Percentiles rank a stretch among this genome's conserved stretches.
Conservation (phyloP, 2,888 invertebrate species). For the Antheraea yamamai region DNA sequence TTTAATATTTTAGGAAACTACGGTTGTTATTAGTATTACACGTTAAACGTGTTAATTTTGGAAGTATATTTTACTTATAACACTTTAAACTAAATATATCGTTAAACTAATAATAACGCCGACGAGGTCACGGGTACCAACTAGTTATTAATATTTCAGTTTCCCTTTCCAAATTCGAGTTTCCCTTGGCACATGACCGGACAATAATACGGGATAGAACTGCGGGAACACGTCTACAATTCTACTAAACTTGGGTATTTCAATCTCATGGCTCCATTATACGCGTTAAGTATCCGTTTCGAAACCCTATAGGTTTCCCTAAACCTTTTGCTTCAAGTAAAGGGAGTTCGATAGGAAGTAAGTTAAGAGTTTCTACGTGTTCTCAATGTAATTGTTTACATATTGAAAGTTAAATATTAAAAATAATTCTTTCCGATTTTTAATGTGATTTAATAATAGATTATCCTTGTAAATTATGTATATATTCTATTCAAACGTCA, state of each 20-base stretch:
- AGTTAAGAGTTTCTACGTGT: neutral
- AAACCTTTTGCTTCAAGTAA: neutral
- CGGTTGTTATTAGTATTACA: no score
- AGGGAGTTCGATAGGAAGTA: neutral
- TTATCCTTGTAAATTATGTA: no score
- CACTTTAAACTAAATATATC: no score
- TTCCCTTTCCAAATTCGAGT: neutral
- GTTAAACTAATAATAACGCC: no score
- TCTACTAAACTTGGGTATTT: neutral
- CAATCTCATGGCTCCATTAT: neutral
- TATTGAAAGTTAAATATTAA: neutral
- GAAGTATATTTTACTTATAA: no score
- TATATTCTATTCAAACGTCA: neutral
- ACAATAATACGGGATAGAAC: conserved; percentile 1
- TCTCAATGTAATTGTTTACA: neutral
- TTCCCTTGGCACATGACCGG: neutral
- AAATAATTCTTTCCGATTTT: no score
- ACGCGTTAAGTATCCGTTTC: neutral
- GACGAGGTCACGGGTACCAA: no score
- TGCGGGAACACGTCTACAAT: neutral
- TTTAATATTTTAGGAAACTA: no score
- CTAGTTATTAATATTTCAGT: neutral
- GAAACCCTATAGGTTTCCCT: neutral
- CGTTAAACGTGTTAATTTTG: no score
- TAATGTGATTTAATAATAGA: no score